Evolutionary conservation across 1,140 invertebrate species (phyloP), one percentile per base, ranked within the genome.

Genomic region (Scaptomyza montana): DNA sequence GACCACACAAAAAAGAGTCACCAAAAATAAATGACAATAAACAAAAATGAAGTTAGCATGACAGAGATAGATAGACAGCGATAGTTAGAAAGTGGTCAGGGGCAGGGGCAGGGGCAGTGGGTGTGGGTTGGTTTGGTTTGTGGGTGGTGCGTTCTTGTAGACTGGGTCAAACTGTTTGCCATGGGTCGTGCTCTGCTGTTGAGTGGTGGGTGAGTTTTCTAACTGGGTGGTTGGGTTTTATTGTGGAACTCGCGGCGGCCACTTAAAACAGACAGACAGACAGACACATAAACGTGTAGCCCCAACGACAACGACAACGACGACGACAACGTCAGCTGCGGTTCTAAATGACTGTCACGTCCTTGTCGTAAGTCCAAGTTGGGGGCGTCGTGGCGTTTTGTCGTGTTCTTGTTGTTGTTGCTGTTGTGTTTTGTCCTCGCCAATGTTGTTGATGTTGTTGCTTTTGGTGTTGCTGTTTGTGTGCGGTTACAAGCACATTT

Each of bases 401-500:
- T 50, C 57, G 55, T 50, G 51, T 56, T 47, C 45, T 19, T 56
- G 63, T 54, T 57, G 61, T 54, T 55, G 63, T 41, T 66, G 54
- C 13, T 70, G 60, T 30, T 45, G 60, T 54, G 36, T 60, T 56
- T 75, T 73, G 77, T 43, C 12, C 12, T 30, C 53, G 51, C 53
- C 12, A 13, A 55, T 43, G 33, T 55, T 46, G 63, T 56, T 51
- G 63, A 36, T 60, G 46, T 16, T 64, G 47, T 49, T 25, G 21
- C 21, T 25, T 25, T 25, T 49, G 45, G 45, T 60, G 62, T 62
- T 65, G 36, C 45, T 66, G 68, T 79, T 71, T 81, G 78, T 84
- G 73, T 89, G 84, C 66, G 84, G 84, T 87, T 89, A 89, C 82
- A 89, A 89, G 82, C 79, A 90, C 89, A 90, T 89, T 90, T 90